These are phyloP conservation scores for Lobophora halterata DNA, from an alignment of 2,888 invertebrate genomes.

Conservation along the genomic window DNA sequence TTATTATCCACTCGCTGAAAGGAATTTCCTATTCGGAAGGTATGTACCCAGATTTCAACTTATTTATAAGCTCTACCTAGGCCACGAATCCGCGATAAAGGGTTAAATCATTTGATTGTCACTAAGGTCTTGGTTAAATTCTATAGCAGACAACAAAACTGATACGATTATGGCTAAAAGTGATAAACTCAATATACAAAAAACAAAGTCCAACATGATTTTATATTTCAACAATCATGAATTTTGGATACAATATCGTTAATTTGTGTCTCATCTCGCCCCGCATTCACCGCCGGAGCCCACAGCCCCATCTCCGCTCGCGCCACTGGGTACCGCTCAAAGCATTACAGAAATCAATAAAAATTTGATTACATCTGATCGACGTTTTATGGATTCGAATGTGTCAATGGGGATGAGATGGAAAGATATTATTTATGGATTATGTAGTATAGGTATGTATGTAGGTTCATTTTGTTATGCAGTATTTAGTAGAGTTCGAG, in stretches of 20 bases:
- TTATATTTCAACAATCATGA: too few relatives aligned
- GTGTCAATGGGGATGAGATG: conserved; percentile 31
- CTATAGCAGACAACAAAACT: conserved; percentile 10
- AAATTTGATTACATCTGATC: conserved; percentile 49
- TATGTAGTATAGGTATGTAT: too few relatives aligned
- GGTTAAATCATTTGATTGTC: too few relatives aligned
- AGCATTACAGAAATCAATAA: conserved; percentile 56
- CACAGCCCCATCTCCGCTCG: conserved; percentile 26
- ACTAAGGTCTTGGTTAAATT: too few relatives aligned
- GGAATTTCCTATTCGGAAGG: conserved; percentile 14
- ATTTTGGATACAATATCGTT: too few relatives aligned
- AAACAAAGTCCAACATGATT: too few relatives aligned
- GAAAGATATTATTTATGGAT: conserved; percentile 18
- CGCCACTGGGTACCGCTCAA: conserved; percentile 39
- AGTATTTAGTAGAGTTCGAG: too few relatives aligned
- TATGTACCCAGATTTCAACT: conserved; percentile 6
- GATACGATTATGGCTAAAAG: conserved; percentile 13
- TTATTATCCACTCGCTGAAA: conserved; percentile 18
- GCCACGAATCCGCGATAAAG: too few relatives aligned
- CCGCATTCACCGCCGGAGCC: conserved; percentile 31
- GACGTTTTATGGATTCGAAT: conserved; percentile 36
- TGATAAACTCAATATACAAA: too few relatives aligned
- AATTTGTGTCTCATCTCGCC: conserved; percentile 44
- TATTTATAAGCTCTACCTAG: conserved; percentile 5
- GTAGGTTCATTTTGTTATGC: too few relatives aligned